Evolutionary conservation across 2,888 invertebrate genomes (phyloP), one percentile per base, ranked within the genome.

Genomic region (Mamestra brassicae): DNA sequence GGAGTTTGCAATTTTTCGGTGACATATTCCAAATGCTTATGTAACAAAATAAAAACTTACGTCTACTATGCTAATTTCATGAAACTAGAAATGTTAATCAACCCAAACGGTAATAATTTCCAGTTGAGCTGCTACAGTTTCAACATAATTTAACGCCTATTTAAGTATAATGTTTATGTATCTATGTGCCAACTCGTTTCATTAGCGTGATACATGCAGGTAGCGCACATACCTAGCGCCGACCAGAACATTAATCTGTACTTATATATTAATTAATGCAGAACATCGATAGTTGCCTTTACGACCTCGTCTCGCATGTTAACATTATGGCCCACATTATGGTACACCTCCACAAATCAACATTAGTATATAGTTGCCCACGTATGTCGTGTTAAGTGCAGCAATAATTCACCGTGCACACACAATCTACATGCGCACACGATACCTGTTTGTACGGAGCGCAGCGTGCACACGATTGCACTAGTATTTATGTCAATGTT

Each of bases 401-500:
- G 91, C 88, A 90, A 92, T 93, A 93, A 92, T 90, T 93, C 90
- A 92, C 89, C 87, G 87, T 87, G 89, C 88, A 90, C 88, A 90
- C 84, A 87, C 87, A 86, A 80, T 83, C 71, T 78, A 80, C 65
- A 78, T 87, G 85, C 87, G 84, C 85, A 88, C 86, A 74, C 68
- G 42, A 61, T 76, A 69, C 71, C 82, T 81, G 80, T 82, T 70
- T 86, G 78, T 82, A 86, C 80, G 75, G 26, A 78, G 86, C 85
- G 85, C 78, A 74, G 75, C 83, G 80, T 87, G 89, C 91, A 92
- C 92, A 92, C 92, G 85, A 87, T 80, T 89, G 91, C 90, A 89
- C 87, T 87, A 89, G 93, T 94, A 95, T 96, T 95, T 95, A 95
- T 96, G 96, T 96, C 96, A 96, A 96, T 95, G 95, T 96, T 95